Base-by-base conservation (phyloP, 64 coral and sea anemone species). In the Porites lutea region DNA sequence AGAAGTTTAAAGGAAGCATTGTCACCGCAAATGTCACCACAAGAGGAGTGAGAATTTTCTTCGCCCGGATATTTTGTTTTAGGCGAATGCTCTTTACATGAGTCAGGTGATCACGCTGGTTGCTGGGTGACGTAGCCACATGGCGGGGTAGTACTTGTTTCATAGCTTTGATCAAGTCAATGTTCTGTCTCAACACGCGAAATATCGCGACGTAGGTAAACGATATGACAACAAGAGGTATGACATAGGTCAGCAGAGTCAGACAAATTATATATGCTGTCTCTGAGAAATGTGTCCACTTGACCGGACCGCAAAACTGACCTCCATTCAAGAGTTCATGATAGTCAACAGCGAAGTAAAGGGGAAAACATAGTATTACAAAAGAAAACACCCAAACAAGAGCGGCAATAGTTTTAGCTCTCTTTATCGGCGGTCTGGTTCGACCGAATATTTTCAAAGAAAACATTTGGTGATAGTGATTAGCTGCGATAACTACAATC, bases 21-120 rank as follows among this genome's bases (percentile, higher is more conserved):
- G 90, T 86, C 14, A 86, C 59, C 45, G 82, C 90, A 77, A 92
- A 92, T 11, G 87, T 15, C 23, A 87, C 58, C 18, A 92, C 82
- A 16, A 92, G n/a, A 16, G 90, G 90, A n/a, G 82, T 92, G 12
- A 92, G 71, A 77, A 92, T 78, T 48, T 87, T 92, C 72, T 77
- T 87, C 4, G 90, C 90, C 78, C 86, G 83, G 43, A 87, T 92
- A 71, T 87, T 92, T 66, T 86, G 83, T 55, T 77, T 84, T 6
- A 92, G 72, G 13, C 83, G 74, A 78, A 86, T 50, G 51, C 62
- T 71, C 63, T 95, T 55, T 14, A 52, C 76, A 2, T 59, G 88
- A 43, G 11, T 83, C 13, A 87, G 16, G 87, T 67, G 77, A 37
- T 57, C 58, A 21, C 79, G 71, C 4, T 13, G n/a, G 48, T 48